phyloP scores from a whole-genome alignment of 1,140 invertebrate genomes.

The Drosophila nigromelanica region DNA sequence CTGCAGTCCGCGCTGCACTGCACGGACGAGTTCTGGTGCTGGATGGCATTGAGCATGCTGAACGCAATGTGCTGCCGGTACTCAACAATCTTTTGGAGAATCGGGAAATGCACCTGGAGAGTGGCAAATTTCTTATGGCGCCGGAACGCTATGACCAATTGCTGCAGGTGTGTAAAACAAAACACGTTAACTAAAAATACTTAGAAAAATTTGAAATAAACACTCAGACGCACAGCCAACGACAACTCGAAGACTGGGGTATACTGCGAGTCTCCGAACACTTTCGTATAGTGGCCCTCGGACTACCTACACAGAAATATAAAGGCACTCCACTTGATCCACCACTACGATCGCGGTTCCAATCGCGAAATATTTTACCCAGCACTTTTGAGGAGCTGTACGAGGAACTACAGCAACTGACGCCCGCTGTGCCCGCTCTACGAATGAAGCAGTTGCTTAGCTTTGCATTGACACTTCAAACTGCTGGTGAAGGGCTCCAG shows the following conservation, averaged over 20 bases:
- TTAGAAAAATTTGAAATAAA: too few relatives aligned
- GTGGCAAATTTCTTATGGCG: conserved; percentile 96
- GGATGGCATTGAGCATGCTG: conserved; percentile 98
- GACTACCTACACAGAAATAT: conserved; percentile 94
- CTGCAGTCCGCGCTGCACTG: conserved; percentile 95
- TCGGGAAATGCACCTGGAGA: conserved; percentile 98
- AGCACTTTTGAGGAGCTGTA: conserved; percentile 87
- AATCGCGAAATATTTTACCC: conserved; percentile 92
- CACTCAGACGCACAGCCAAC: conserved; percentile 85
- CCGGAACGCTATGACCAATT: conserved; percentile 95
- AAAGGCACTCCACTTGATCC: conserved; percentile 97
- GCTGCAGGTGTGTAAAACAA: conserved; percentile 87
- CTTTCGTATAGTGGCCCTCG: conserved; percentile 96
- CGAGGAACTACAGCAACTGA: conserved; percentile 84
- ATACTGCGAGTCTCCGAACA: conserved; percentile 95
- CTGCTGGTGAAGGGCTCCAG: conserved; percentile 88
- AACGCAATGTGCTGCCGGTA: conserved; percentile 97
- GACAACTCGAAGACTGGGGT: conserved; percentile 92
- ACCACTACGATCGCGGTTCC: conserved; percentile 96
- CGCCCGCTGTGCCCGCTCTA: conserved; percentile 85
- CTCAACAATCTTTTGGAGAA: conserved; percentile 99
- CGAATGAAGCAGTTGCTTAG: conserved; percentile 90
- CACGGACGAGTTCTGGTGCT: conserved; percentile 95
- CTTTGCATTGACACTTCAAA: conserved; percentile 88
- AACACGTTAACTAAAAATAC: background rate